Evolutionary conservation across 2,113 vertebrate species (phyloP).

Genomic region (Opisthocomus hoazin): DNA sequence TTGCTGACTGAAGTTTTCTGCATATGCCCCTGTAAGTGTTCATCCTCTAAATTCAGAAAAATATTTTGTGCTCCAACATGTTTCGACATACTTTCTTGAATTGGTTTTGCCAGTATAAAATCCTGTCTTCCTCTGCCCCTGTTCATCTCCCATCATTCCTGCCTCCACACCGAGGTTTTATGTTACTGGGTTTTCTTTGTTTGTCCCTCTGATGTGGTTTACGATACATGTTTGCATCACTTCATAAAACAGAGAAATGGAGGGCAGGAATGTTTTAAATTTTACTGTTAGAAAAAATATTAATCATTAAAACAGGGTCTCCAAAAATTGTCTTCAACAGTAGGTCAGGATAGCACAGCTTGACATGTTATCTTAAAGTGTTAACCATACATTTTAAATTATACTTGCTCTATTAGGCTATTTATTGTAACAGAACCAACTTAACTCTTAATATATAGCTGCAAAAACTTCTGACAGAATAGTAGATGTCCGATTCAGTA

Average conservation of each 20-base stretch:
- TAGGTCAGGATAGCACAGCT: background rate
- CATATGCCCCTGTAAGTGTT: background rate
- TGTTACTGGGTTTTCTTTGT: background rate
- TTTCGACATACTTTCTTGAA: background rate
- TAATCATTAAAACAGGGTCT: background rate
- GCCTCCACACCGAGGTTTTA: background rate
- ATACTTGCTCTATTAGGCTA: background rate
- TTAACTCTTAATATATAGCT: background rate
- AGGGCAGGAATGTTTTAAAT: background rate
- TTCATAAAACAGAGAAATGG: background rate
- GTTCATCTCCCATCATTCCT: background rate
- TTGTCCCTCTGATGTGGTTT: accelerated
- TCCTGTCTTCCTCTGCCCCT: background rate
- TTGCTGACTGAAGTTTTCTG: background rate
- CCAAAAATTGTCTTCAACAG: background rate
- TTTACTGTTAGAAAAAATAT: background rate
- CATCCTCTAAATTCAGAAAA: background rate
- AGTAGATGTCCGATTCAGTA: background rate
- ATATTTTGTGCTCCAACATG: background rate
- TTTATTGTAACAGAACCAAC: background rate
- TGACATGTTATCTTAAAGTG: background rate
- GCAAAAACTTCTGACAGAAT: background rate
- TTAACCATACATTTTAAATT: background rate
- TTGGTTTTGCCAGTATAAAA: background rate
- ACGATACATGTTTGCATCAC: background rate